Percentiles rank a stretch among this genome's conserved stretches.
These are phyloP conservation scores for Sardina pilchardus DNA, from an alignment of 2,113 vertebrate species.

Conservation along the genomic window DNA sequence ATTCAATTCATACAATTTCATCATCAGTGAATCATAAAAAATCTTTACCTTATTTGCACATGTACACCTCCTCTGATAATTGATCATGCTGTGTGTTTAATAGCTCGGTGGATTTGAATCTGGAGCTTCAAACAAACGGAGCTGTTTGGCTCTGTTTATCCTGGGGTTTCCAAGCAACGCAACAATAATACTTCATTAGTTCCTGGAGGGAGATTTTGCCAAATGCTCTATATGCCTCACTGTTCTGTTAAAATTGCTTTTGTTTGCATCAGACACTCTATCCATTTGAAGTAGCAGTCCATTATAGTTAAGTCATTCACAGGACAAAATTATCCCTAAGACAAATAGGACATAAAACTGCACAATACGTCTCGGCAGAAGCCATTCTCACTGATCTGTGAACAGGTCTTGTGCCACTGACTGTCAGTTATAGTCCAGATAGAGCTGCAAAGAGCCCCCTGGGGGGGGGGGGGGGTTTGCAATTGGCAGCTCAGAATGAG, in stretches of 20 bases:
- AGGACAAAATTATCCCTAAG: not conserved
- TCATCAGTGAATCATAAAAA: not conserved
- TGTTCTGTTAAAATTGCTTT: not conserved
- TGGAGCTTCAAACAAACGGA: not conserved
- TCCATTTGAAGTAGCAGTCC: not conserved
- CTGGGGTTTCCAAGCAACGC: not conserved
- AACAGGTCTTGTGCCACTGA: not conserved
- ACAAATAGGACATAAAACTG: slow-evolving; percentile 4
- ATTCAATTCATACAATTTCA: not conserved
- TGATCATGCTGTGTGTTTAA: not conserved
- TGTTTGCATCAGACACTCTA: not conserved
- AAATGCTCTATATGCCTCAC: not conserved
- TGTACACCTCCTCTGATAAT: not conserved
- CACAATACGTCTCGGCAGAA: not conserved
- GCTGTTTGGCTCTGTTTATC: not conserved
- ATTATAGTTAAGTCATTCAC: not conserved
- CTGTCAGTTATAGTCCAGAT: not conserved
- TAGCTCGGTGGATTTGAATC: not conserved
- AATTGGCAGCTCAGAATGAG: not conserved
- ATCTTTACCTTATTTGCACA: not conserved
- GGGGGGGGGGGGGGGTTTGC: not conserved
- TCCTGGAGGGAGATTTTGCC: not conserved
- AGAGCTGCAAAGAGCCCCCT: not conserved
- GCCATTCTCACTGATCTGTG: not conserved
- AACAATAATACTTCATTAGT: not conserved